Base-by-base conservation (phyloP, 1,140 invertebrate species). In the Conopomorpha cramerella region DNA sequence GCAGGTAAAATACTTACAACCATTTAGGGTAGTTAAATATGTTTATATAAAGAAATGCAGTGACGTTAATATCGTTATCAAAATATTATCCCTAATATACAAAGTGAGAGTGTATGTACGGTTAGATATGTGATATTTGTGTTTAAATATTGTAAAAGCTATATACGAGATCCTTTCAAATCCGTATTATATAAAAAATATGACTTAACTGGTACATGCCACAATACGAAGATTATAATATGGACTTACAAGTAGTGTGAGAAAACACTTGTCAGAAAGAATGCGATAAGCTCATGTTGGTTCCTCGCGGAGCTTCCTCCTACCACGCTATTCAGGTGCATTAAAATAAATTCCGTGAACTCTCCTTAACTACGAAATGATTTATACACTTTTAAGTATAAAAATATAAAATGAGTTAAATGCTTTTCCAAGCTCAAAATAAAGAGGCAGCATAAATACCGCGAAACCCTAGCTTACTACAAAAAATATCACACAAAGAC, bases 101-200 rank as follows among this genome's bases (percentile, higher is more conserved):
- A 62, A 59, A 41, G 58, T 65, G 52, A 62, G 51, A 48, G 63
- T 66, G 55, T 63, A 54, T 53, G 51, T 55, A 54, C 35, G 51
- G 55, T 65, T 64, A 70, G 70, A 76, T 70, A 76, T 76, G 65
- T 74, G 63, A 65, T 55, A 63, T 62, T 62, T 66, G 61, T 64
- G 52, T 62, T 15, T 15, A 49, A 43, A 58, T 63, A 67, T 48
- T 49, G 54, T 62, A 59, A 61, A 74, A 68, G 59, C 57, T 54
- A 46, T 39, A 51, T 49, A 47, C 51, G 54, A 63, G 55, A 58
- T 51, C 41, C 45, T 43, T 38, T 44, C 42, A 47, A 48, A 51
- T 40, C 57, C 51, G 41, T 51, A 41, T 46, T 61, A 46, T 73
- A 71, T 51, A 70, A 70, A 73, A n/a, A 70, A 73, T 70, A 73